Base-by-base conservation (phyloP, 2,113 vertebrate species). In the western clawed frog (Xenopus tropicalis) region DNA sequence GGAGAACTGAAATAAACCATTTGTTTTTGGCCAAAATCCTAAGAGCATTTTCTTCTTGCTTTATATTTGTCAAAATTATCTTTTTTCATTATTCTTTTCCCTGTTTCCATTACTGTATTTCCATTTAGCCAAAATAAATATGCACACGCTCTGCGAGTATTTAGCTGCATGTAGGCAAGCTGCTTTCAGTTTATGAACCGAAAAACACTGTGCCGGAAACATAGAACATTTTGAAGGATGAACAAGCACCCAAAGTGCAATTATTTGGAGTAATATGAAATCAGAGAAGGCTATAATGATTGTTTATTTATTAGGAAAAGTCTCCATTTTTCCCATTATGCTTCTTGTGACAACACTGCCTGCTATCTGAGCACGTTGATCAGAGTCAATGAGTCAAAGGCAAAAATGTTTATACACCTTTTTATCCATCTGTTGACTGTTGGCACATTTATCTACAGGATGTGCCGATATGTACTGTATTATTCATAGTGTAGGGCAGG, bases 121-220 rank as follows among this genome's bases (percentile, higher is more conserved):
- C 42, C 19, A n/a, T 51, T 62, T 46, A 61, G 69, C 69, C 69
- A 71, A 71, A n/a, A 59, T 71, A 71, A 71, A 71, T 71, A 71
- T 70, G 58, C 61, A 62, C n/a, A 71, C 61, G 22, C 48, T 21
- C 14, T 48, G 14, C 61, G 44, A 71, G 22, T 9, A 21, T 43
- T 37, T 21, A 14, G 43, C 10, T 54, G 57, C 44, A 44, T 46
- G 57, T 44, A 59, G 46, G 59, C 43, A 61, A 11, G 56, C 22
- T 21, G 43, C 58, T 37, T 71, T 71, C 69, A 12, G 11, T 46
- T 61, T 20, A n/a, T 29, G 17, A 70, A 52, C 42, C 7, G 23
- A n/a, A 71, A 43, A 42, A 57, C 13, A 11, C 16, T 13, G 46
- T 17, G 16, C 46, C 11, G 29, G 29, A 37, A 14, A 48, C 16